Base-by-base conservation (phyloP, 2,888 invertebrate genomes). In the Nipponacmea schrenckii region DNA sequence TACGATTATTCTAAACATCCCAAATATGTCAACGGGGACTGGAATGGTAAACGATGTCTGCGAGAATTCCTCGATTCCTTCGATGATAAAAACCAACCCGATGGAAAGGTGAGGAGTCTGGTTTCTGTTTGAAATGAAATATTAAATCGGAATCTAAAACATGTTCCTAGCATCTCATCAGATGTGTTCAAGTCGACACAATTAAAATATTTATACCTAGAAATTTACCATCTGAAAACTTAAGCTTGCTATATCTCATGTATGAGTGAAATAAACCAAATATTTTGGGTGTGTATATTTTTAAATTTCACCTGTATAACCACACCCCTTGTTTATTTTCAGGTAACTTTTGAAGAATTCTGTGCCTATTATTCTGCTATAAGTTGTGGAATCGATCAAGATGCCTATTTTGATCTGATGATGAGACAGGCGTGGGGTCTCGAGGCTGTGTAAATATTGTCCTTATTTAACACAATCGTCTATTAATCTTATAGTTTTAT, bases 271-370 rank as follows among this genome's bases (percentile, higher is more conserved):
- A n/a, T n/a, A n/a, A n/a, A n/a, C n/a, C n/a, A n/a, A n/a, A n/a
- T n/a, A n/a, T n/a, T n/a, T 50, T 94, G 96, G 88, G 63, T 63
- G 20, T 26, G 27, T 26, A 5, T 63, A 27, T 0, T 3, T 15
- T 24, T 63, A 63, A 63, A n/a, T n/a, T 24, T 27, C 14, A 24
- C 26, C 15, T 70, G 50, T n/a, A n/a, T n/a, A n/a, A n/a, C n/a
- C n/a, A n/a, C n/a, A n/a, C n/a, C n/a, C n/a, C n/a, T 63, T 15
- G 26, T 64, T 69, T 62, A 14, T 62, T 64, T 70, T 17, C 90
- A 96, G 96, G 95, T 97, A 17, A 96, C 96, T 0, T 91, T 93
- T 80, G 96, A 97, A 81, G 97, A 97, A 89, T 97, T 97, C 83
- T 90, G 94, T 87, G 95, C 96, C 89, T 97, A 97, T 89, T 97